A percentile compares a stretch with the other conserved stretches of the same genome.
phyloP scores from a whole-genome alignment of 2,113 vertebrate genomes.

The Caracal caracal region DNA sequence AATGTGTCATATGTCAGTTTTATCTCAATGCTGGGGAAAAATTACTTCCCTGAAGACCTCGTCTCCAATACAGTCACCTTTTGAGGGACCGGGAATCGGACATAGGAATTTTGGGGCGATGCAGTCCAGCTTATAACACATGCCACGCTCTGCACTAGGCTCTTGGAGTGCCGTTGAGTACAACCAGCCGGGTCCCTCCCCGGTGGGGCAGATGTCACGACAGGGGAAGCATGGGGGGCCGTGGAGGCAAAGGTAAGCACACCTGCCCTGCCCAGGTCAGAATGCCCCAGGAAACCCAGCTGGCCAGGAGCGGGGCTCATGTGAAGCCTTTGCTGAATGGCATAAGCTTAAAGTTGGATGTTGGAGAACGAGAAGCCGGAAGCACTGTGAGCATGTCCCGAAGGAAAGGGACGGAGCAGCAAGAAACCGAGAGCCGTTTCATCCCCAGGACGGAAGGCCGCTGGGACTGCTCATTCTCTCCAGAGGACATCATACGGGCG shows the following conservation, averaged over 20 bases:
- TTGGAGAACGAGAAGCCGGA: too few species aligned
- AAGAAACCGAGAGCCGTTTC: too few species aligned
- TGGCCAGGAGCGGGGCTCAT: rapidly evolving
- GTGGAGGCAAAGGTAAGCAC: background rate
- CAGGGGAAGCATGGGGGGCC: background rate
- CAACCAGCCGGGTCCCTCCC: background rate
- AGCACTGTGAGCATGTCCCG: too few species aligned
- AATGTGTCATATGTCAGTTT: background rate
- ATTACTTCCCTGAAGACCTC: background rate
- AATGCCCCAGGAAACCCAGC: background rate
- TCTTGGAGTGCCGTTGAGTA: background rate
- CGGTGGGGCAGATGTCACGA: background rate
- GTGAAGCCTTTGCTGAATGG: background rate
- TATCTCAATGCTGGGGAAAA: background rate
- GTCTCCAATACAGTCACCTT: background rate
- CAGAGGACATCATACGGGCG: too few species aligned
- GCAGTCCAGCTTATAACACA: background rate
- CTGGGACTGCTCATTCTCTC: too few species aligned
- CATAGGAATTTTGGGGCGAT: too few species aligned
- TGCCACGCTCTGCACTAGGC: background rate
- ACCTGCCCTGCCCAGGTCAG: background rate
- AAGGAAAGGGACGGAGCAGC: too few species aligned
- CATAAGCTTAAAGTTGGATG: background rate
- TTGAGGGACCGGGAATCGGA: background rate
- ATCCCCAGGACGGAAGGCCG: too few species aligned